A percentile compares a stretch with the other conserved stretches of the same genome.
These are phyloP conservation scores for Hedya salicella DNA, from an alignment of 2,888 invertebrate genomes.

Conservation along the genomic window DNA sequence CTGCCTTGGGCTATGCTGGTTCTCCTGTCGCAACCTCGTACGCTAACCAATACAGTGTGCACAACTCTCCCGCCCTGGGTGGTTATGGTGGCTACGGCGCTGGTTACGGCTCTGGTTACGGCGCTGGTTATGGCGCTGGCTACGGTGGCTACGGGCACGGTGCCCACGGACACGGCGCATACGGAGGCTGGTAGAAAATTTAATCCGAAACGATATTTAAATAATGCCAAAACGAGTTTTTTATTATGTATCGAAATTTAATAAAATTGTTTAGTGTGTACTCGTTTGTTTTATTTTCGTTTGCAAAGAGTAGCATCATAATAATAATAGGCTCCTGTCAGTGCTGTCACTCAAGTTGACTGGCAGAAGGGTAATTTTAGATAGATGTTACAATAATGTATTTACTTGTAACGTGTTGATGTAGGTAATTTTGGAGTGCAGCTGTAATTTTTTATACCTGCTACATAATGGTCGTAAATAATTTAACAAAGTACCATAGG, in stretches of 20 bases:
- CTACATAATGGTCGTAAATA: too few relatives aligned
- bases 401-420: too few relatives aligned
- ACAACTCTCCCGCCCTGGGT: constrained; percentile 44
- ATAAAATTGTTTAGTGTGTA: constrained; percentile 20
- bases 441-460: too few relatives aligned
- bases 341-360: background rate
- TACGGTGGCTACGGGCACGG: constrained; percentile 38
- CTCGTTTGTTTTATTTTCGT: background rate
- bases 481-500: too few relatives aligned
- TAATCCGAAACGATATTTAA: background rate
- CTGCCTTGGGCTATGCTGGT: constrained; percentile 31
- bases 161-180: constrained; percentile 25
- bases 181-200: constrained; percentile 40
- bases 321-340: background rate
- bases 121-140: constrained; percentile 37
- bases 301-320: background rate
- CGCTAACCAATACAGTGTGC: constrained; percentile 41
- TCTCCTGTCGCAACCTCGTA: constrained; percentile 36
- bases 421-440: too few relatives aligned
- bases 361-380: too few relatives aligned
- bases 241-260: constrained; percentile 17
- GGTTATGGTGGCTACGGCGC: constrained; percentile 35
- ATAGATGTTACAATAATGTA: too few relatives aligned
- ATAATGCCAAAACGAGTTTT: constrained; percentile 10
- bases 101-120: constrained; percentile 39